phyloP scores from a whole-genome alignment of 2,888 invertebrate species.

The Megastigmus dorsalis region DNA sequence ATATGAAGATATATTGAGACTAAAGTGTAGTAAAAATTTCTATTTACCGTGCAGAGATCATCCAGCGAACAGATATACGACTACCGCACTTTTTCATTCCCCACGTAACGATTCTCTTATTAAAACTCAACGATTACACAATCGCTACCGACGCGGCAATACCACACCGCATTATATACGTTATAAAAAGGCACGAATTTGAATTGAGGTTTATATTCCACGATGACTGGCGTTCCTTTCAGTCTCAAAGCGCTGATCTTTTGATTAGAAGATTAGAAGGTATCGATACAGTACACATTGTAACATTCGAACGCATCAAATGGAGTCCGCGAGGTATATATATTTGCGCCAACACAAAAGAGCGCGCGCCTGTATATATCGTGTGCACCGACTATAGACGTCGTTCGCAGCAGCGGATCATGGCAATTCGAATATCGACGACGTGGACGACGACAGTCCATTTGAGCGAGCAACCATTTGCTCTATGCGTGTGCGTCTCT shows the following conservation, averaged over 20 bases:
- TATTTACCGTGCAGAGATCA: no score
- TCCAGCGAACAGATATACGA: no score
- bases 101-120: conserved; percentile 20
- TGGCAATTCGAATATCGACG: conserved; percentile 20
- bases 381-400: not conserved
- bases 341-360: conserved; percentile 40
- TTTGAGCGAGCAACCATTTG: not conserved
- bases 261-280: conserved; percentile 46
- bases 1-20: no score
- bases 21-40: no score
- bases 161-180: not conserved
- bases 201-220: conserved; percentile 31
- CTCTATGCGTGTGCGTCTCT: no score
- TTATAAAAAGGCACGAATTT: conserved; percentile 16
- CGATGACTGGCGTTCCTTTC: conserved; percentile 41
- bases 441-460: not conserved
- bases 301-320: not conserved
- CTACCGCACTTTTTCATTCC: conserved; percentile 5
- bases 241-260: conserved; percentile 21
- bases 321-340: conserved; percentile 17
- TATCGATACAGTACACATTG: conserved; percentile 33
- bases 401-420: not conserved
- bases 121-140: conserved; percentile 27
- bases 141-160: conserved; percentile 18
- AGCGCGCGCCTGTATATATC: not conserved